Evolutionary conservation across 2,113 vertebrate genomes (phyloP).

Genomic region (Macquaria australasica): DNA sequence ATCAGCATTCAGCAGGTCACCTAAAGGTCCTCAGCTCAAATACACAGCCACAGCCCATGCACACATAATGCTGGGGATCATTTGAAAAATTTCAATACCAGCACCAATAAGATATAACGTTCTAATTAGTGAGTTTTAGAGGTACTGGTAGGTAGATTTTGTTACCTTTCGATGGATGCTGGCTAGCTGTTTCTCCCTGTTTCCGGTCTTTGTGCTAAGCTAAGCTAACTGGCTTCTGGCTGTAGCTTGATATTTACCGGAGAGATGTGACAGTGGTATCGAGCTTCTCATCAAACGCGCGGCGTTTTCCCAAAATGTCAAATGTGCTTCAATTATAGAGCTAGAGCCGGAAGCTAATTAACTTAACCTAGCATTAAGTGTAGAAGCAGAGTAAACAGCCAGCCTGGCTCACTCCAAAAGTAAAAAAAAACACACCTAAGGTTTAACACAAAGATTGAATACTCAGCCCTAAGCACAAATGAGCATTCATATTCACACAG

Average conservation of each 20-base stretch:
- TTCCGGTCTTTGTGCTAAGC: no score
- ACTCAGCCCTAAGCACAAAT: background rate
- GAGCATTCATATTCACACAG: background rate
- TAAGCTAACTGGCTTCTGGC: no score
- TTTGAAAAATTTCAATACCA: background rate
- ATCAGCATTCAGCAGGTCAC: conserved; percentile 1
- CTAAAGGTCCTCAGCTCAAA: background rate
- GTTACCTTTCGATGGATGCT: no score
- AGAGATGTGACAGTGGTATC: no score
- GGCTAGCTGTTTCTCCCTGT: no score
- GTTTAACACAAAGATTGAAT: background rate
- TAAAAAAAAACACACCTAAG: background rate
- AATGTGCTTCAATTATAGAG: background rate
- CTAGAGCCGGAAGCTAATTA: background rate
- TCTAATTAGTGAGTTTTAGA: no score
- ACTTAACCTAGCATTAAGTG: no score
- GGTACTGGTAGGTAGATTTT: no score
- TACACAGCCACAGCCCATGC: background rate
- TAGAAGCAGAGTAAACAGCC: background rate
- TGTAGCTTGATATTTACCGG: no score
- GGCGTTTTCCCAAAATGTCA: background rate
- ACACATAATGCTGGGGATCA: background rate
- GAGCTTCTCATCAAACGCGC: background rate
- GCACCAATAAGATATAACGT: no score
- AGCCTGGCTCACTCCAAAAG: background rate